A percentile compares a stretch with the other conserved stretches of the same genome.
Evolutionary conservation across 2,888 invertebrate genomes (phyloP).

Genomic region (Drosophila tripunctata): DNA sequence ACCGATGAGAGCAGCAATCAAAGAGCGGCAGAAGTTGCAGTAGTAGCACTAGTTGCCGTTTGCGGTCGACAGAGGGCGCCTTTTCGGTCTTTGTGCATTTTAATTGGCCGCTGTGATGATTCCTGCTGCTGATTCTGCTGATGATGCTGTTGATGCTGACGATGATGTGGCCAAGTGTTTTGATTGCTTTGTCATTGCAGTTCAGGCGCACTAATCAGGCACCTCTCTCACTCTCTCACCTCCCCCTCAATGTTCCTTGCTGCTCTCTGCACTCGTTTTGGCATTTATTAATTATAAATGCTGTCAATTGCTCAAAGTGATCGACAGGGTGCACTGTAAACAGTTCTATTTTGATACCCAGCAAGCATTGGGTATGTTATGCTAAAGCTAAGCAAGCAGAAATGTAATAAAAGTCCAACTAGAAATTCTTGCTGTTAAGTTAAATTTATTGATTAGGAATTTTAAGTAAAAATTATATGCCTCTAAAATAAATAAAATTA

Average conservation of each 20-base stretch:
- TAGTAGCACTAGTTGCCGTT: conserved; percentile 52
- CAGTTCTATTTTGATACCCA: not conserved
- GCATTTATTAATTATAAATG: conserved; percentile 78
- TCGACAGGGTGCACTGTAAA: conserved; percentile 49
- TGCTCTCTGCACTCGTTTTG: not conserved
- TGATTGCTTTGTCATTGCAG: conserved; percentile 76
- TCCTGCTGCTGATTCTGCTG: too few species aligned
- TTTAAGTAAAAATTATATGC: too few species aligned
- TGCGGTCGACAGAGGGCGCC: conserved; percentile 68
- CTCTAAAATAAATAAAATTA: too few species aligned
- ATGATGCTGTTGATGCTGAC: too few species aligned
- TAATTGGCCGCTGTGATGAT: conserved; percentile 70
- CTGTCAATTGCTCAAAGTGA: conserved; percentile 69
- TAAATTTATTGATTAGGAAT: too few species aligned
- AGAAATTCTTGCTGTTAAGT: too few species aligned
- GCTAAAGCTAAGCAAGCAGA: not conserved
- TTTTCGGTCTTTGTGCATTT: conserved; percentile 70
- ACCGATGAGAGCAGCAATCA: conserved; percentile 46
- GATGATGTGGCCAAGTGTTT: conserved; percentile 66
- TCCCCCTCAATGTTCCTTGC: not conserved
- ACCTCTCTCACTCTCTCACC: conserved; percentile 5
- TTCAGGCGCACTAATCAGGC: conserved; percentile 60
- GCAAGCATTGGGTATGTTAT: not conserved
- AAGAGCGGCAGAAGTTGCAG: conserved; percentile 53
- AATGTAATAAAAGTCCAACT: not conserved